Evolutionary conservation across 2,888 invertebrate genomes (phyloP).

Genomic region (Galerucella calmariensis): DNA sequence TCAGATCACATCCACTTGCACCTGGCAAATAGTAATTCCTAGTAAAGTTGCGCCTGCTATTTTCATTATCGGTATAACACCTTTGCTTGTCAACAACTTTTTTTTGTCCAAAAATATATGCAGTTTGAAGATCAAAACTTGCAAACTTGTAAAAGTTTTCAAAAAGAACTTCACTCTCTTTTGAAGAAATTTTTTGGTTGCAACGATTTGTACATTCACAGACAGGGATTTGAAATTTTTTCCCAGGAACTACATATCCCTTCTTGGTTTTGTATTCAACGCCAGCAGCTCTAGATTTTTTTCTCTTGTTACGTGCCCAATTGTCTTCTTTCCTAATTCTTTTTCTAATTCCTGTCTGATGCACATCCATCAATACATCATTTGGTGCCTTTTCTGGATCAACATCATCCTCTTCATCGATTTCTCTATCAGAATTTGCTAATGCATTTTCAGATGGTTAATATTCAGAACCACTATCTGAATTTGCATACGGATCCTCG

Average conservation of each 20-base stretch:
- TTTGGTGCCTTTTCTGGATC: slow-evolving; percentile 3
- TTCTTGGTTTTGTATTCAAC: background rate
- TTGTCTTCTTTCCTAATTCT: slow-evolving; percentile 4
- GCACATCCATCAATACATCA: background rate
- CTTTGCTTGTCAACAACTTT: slow-evolving; percentile 10
- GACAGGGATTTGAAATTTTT: slow-evolving; percentile 3
- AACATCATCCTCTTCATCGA: background rate
- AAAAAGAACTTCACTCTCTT: background rate
- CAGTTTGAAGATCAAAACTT: slow-evolving; percentile 6
- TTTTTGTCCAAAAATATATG: slow-evolving; percentile 6
- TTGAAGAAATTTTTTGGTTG: slow-evolving; percentile 1
- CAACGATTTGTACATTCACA: slow-evolving; percentile 3
- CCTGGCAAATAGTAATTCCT: slow-evolving; percentile 4
- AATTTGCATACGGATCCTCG: slow-evolving; percentile 6
- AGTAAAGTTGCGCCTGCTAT: background rate
- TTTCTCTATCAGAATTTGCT: slow-evolving; percentile 7
- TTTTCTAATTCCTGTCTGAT: slow-evolving; percentile 9
- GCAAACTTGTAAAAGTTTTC: slow-evolving; percentile 6
- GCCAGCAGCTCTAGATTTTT: background rate
- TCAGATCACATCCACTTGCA: slow-evolving; percentile 9
- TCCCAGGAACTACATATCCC: background rate
- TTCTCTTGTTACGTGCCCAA: slow-evolving; percentile 9
- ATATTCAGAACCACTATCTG: slow-evolving; percentile 9
- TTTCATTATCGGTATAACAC: slow-evolving; percentile 2
- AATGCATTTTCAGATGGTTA: slow-evolving; percentile 4